phyloP scores from a whole-genome alignment of 2,888 invertebrate genomes.

The Oscheius myriophilus region DNA sequence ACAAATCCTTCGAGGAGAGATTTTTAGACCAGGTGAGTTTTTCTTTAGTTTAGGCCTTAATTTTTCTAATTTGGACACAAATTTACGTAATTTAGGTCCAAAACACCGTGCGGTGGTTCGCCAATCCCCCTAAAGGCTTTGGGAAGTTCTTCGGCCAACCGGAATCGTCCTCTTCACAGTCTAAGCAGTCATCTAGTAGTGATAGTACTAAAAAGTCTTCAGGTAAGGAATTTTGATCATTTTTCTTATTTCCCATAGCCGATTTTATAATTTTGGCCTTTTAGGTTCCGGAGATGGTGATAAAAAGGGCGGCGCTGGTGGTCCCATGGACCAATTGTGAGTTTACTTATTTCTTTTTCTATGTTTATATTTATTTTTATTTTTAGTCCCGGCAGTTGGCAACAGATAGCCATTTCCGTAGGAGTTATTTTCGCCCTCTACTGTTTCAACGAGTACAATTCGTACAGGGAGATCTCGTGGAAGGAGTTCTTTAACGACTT shows the following conservation, averaged over 20 bases:
- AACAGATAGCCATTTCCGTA: constrained; percentile 57
- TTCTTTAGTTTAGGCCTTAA: too few species aligned
- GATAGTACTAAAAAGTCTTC: background rate
- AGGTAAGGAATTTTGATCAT: background rate
- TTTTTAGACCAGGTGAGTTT: constrained; percentile 38
- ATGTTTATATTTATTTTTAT: background rate
- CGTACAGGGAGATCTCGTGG: constrained; percentile 68
- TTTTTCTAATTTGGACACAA: too few species aligned
- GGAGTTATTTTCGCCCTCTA: constrained; percentile 56
- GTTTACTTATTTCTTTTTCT: constrained; percentile 9
- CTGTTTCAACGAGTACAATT: constrained; percentile 56
- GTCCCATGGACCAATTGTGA: constrained; percentile 42
- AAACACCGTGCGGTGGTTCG: constrained; percentile 36
- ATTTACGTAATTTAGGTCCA: constrained; percentile 25
- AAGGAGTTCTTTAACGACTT: constrained; percentile 68
- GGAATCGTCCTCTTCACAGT: constrained; percentile 19
- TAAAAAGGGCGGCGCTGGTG: constrained; percentile 13
- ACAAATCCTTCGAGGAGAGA: constrained; percentile 51
- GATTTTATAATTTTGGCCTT: background rate
- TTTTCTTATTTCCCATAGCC: background rate
- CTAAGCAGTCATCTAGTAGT: background rate
- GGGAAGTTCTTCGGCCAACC: constrained; percentile 40
- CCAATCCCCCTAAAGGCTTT: constrained; percentile 41
- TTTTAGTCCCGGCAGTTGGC: constrained; percentile 50
- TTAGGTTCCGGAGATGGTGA: constrained; percentile 28